Percentiles rank a stretch among this genome's conserved stretches.
Evolutionary conservation across 2,888 invertebrate genomes (phyloP).

Genomic region (Lepidocyrtoides sp.): DNA sequence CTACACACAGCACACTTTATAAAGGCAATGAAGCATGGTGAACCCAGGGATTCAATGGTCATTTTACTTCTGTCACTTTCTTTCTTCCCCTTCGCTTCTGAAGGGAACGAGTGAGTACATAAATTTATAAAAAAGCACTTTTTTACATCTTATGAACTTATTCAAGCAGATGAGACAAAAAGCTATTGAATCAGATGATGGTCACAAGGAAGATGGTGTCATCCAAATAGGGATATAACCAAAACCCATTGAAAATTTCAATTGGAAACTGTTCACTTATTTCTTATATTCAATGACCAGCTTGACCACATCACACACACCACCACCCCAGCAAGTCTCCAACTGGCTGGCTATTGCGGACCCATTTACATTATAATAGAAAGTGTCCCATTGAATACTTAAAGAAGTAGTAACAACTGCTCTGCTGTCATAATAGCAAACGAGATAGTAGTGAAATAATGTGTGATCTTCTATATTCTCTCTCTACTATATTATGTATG

Average conservation of each 20-base stretch:
- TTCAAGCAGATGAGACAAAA: conserved; percentile 74
- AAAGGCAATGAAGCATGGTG: conserved; percentile 58
- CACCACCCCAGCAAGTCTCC: conserved; percentile 19
- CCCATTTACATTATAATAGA: conserved; percentile 64
- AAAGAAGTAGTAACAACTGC: conserved; percentile 72
- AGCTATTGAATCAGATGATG: conserved; percentile 53
- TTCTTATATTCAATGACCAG: conserved; percentile 66
- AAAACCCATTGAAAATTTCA: conserved; percentile 56
- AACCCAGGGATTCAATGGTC: conserved; percentile 62
- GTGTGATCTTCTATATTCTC: conserved; percentile 50
- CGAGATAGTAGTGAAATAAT: conserved; percentile 61
- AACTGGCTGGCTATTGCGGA: too few relatives aligned
- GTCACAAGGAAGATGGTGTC: conserved; percentile 48
- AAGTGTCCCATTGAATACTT: conserved; percentile 72
- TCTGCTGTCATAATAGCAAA: conserved; percentile 63
- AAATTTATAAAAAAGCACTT: conserved; percentile 50
- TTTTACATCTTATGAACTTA: conserved; percentile 73
- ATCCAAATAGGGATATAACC: conserved; percentile 44
- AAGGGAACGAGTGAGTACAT: conserved; percentile 25
- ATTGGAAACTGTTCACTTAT: conserved; percentile 59
- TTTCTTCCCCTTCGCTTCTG: conserved; percentile 23
- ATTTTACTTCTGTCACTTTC: conserved; percentile 71
- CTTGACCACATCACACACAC: conserved; percentile 30
- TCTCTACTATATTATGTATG: neutral
- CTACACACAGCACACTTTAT: neutral